Evolutionary conservation across 2,888 invertebrate species (phyloP).

Genomic region (Phyto melanocephala): DNA sequence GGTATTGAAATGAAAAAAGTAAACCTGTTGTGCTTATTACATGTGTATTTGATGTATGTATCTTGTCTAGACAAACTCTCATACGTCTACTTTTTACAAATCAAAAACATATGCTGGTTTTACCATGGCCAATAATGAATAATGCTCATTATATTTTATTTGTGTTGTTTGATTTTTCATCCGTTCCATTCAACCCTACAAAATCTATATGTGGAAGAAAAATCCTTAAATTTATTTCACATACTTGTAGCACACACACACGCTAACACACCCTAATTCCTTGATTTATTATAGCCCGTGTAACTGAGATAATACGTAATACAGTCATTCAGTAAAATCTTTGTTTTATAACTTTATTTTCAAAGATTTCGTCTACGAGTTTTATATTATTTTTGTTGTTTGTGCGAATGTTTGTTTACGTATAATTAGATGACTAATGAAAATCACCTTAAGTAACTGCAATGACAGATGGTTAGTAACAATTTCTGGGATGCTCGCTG

Average conservation of each 20-base stretch:
- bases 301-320: not conserved
- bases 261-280: not conserved
- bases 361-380: not conserved
- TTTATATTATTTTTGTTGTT: not conserved
- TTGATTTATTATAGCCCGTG: slow-evolving; percentile 18
- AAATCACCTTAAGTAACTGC: slow-evolving; percentile 28
- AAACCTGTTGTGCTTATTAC: no score
- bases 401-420: not conserved
- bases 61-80: not conserved
- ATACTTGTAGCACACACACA: not conserved
- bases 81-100: not conserved
- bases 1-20: no score
- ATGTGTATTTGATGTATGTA: no score
- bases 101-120: not conserved
- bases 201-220: no score
- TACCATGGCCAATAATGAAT: not conserved
- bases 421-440: slow-evolving; percentile 51
- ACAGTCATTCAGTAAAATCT: not conserved
- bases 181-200: not conserved
- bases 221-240: no score
- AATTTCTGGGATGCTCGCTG: not conserved
- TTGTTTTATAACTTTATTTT: not conserved
- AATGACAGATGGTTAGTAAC: slow-evolving; percentile 29
- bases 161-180: not conserved
- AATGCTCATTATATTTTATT: not conserved